Evolutionary conservation across 2,113 vertebrate genomes (phyloP).

Genomic region (Ginglymostoma cirratum): DNA sequence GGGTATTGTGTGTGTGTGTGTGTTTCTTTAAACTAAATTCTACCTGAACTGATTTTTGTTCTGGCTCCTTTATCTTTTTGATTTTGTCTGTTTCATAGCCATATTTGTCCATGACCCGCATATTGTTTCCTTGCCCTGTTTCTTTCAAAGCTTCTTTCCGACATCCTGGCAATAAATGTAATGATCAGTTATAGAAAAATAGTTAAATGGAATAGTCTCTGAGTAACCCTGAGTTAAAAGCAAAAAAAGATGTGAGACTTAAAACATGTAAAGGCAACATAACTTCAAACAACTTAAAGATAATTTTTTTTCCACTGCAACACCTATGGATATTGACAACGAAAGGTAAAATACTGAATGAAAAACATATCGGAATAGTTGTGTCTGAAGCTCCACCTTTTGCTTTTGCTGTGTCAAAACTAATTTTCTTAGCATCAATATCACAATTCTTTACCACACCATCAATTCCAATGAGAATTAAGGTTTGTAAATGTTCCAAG

Average conservation of each 20-base stretch:
- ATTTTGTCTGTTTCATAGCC: no score
- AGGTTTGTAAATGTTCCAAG: not conserved
- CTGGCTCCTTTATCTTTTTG: not conserved
- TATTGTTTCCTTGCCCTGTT: not conserved
- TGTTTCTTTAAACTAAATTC: not conserved
- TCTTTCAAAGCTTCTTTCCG: not conserved
- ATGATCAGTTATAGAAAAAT: not conserved
- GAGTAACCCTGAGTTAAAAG: not conserved
- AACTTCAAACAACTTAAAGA: not conserved
- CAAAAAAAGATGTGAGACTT: not conserved
- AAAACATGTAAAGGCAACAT: not conserved
- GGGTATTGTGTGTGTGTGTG: not conserved
- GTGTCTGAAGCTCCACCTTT: not conserved
- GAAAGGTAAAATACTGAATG: not conserved
- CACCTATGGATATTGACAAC: not conserved
- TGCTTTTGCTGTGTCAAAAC: not conserved
- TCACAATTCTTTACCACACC: not conserved
- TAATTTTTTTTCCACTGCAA: not conserved
- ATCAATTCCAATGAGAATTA: not conserved
- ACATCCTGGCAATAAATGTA: not conserved
- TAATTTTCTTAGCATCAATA: not conserved
- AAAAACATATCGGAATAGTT: not conserved
- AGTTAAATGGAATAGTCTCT: not conserved
- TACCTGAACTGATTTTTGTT: not conserved
- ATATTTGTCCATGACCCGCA: not conserved